phyloP scores from a whole-genome alignment of 2,113 vertebrate genomes.

The Pheucticus melanocephalus region DNA sequence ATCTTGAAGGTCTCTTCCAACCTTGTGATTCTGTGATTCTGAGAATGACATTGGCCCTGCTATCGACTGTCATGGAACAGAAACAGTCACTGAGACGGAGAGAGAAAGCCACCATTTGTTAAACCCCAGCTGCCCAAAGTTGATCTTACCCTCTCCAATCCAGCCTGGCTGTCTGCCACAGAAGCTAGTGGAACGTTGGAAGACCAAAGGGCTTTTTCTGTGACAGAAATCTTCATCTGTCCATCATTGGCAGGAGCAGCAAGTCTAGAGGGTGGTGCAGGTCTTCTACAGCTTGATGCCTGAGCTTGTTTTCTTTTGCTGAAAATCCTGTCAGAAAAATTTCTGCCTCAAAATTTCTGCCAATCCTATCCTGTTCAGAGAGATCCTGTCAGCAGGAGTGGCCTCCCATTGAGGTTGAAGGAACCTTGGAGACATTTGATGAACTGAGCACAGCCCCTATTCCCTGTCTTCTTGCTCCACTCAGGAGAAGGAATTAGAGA shows the following conservation, averaged over 20 bases:
- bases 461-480: accelerated
- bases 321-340: not conserved
- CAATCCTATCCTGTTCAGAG: not conserved
- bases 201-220: not conserved
- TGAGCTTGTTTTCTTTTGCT: not conserved
- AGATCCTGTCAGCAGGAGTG: not conserved
- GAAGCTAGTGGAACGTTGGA: not conserved
- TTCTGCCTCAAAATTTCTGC: not conserved
- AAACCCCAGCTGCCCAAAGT: not conserved
- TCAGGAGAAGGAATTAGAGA: accelerated
- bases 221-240: not conserved
- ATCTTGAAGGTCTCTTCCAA: too few relatives aligned
- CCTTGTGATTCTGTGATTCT: too few relatives aligned
- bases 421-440: accelerated
- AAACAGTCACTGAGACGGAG: too few relatives aligned
- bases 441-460: not conserved
- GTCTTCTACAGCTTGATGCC: not conserved
- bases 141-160: accelerated
- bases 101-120: accelerated
- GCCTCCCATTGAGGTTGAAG: accelerated
- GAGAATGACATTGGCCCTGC: not conserved
- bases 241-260: not conserved
- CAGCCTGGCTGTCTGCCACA: not conserved
- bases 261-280: not conserved
- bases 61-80: not conserved